Conservation (phyloP, 2,113 vertebrate genomes). For the Protobothrops flavoviridis region DNA sequence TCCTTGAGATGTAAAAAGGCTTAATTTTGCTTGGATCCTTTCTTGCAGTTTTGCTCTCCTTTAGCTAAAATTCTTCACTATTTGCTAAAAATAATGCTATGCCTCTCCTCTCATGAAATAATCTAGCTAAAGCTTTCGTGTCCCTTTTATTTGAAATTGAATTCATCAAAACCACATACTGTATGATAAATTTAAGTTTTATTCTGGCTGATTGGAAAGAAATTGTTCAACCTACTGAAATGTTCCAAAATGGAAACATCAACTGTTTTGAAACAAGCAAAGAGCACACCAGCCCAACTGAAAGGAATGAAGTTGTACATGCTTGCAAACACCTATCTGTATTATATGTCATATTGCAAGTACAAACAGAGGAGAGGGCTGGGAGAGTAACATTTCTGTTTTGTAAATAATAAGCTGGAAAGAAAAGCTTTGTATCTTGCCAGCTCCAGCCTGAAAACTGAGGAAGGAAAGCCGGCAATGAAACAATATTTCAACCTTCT, state of each 20-base stretch:
- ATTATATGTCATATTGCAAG: constrained; percentile 63
- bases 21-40: neutral
- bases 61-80: neutral
- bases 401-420: constrained; percentile 55
- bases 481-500: neutral
- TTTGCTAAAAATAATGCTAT: neutral
- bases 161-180: neutral
- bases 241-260: constrained; percentile 30
- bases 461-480: neutral
- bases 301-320: neutral
- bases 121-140: neutral
- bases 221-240: constrained; percentile 22
- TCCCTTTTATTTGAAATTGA: neutral
- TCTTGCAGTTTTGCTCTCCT: neutral
- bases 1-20: neutral
- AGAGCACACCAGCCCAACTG: neutral
- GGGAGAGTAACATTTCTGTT: constrained; percentile 48
- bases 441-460: constrained; percentile 30
- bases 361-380: constrained; percentile 55
- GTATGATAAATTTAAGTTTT: constrained; percentile 27
- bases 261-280: constrained; percentile 19
- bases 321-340: neutral
- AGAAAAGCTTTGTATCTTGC: constrained; percentile 32
- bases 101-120: neutral
- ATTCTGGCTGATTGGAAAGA: constrained; percentile 25